Evolutionary conservation across 2,797 vertebrate genomes (phyloP), one percentile per base, ranked within the genome.

Genomic region (Lepidocolaptes lacrymiger): DNA sequence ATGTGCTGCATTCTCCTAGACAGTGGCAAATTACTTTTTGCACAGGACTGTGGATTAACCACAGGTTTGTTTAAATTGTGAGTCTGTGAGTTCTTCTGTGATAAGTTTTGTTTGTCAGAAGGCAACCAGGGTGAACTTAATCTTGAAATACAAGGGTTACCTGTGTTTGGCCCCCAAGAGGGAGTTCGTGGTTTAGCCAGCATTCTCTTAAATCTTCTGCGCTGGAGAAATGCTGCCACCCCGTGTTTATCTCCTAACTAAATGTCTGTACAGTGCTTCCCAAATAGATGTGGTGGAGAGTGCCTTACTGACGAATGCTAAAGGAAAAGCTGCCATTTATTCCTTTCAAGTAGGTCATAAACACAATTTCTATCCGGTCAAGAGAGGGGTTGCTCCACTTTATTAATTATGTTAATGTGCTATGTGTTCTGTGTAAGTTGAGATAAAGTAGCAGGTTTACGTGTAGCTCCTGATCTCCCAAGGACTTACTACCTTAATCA

Each of bases 1-100:
- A 0, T 6, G 24, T 23, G 26, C 51, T 59, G 0, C 12, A 1
- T 1, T 55, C 39, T n/a, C 51, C 44, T 59, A 4, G 7, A 23
- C 68, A 54, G 78, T 13, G 39, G 26, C 36, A 17, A 54, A 30
- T 6, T 11, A 2, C 7, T 39, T 61, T 61, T 48, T n/a, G 37
- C 27, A 32, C 37, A 74, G 17, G 15, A 34, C 41, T 36, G 39
- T 15, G 63, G 41, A 21, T 37, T 62, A 28, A 44, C 23, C 21
- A 27, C 27, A 4, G 12, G 0, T 74, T 71, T 82, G 32, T 67
- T 78, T 75, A 41, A 76, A 41, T 0, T 11, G 28, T 21, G 51
- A 41, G n/a, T 8, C 12, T 43, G 30, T 32, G 18, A 49, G 22
- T 58, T 54, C n/a, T 24, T 37, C 55, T 34, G 18, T n/a, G 28